Conservation (phyloP, 2,113 vertebrate species). For the Physeter macrocephalus region DNA sequence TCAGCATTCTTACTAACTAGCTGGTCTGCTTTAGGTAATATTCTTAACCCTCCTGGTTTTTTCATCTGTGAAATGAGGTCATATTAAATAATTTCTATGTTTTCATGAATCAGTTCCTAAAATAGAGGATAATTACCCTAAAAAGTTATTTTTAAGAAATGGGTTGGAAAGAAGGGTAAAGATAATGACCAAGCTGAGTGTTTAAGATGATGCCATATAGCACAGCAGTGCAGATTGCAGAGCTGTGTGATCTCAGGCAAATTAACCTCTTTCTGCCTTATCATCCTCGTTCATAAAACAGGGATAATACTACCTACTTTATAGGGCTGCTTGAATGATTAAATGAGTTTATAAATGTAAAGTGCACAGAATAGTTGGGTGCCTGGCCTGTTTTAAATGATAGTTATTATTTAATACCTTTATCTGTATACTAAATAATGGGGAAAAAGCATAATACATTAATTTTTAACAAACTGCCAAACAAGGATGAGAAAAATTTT, state of each 20-base stretch:
- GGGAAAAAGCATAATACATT: background rate
- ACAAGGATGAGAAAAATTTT: background rate
- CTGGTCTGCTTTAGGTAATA: background rate
- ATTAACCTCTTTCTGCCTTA: background rate
- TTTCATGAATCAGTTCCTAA: slow-evolving; percentile 6
- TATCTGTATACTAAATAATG: slow-evolving; percentile 1
- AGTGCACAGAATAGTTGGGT: background rate
- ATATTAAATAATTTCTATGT: background rate
- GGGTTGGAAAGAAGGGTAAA: background rate
- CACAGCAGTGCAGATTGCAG: background rate
- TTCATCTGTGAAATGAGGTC: background rate
- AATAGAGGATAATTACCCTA: background rate
- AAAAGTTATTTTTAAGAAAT: slow-evolving; percentile 5
- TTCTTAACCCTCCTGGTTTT: background rate
- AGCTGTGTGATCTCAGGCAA: background rate
- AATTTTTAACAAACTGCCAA: slow-evolving; percentile 12
- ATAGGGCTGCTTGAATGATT: background rate
- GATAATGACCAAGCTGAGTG: background rate
- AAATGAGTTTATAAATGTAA: background rate
- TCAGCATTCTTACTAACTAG: background rate
- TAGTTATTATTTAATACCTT: background rate
- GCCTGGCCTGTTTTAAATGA: background rate
- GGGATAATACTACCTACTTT: background rate
- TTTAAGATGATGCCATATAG: background rate
- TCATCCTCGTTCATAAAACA: background rate